Conservation (phyloP, 2,797 vertebrate species). For the Oryzias dopingdopingensis region DNA sequence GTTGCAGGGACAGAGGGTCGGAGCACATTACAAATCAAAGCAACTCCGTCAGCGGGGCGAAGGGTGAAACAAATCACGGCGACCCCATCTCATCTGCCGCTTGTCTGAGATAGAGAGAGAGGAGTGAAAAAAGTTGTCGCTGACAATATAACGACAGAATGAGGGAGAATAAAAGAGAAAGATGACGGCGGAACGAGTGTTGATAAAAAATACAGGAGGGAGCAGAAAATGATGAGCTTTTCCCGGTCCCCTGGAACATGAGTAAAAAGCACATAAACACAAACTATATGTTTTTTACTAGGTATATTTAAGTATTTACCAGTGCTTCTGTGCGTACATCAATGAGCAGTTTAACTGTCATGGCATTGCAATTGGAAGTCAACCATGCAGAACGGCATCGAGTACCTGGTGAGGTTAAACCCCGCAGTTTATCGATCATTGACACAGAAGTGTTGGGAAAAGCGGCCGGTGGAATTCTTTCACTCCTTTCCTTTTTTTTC, state of each 20-base stretch:
- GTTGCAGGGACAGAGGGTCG: slow-evolving; percentile 42
- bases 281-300: neutral
- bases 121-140: neutral
- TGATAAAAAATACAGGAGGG: slow-evolving; percentile 26
- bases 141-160: slow-evolving; percentile 42
- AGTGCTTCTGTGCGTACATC: slow-evolving; percentile 1
- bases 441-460: slow-evolving; percentile 4
- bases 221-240: slow-evolving; percentile 12
- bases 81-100: slow-evolving; percentile 60
- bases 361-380: slow-evolving; percentile 33
- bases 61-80: slow-evolving; percentile 59
- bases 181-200: slow-evolving; percentile 13
- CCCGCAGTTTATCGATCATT: slow-evolving; percentile 30
- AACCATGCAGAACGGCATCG: slow-evolving; percentile 38
- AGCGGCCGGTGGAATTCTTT: slow-evolving; percentile 18
- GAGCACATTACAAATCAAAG: slow-evolving; percentile 58
- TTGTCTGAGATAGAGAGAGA: slow-evolving; percentile 13
- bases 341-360: slow-evolving; percentile 27
- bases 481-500: slow-evolving; percentile 5
- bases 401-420: slow-evolving; percentile 46
- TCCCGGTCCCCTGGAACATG: neutral
- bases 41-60: slow-evolving; percentile 17
- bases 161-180: slow-evolving; percentile 29
- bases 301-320: neutral
- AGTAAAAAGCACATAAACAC: neutral